Evolutionary conservation across 2,888 invertebrate genomes (phyloP).

Genomic region (Melanophora roralis): DNA sequence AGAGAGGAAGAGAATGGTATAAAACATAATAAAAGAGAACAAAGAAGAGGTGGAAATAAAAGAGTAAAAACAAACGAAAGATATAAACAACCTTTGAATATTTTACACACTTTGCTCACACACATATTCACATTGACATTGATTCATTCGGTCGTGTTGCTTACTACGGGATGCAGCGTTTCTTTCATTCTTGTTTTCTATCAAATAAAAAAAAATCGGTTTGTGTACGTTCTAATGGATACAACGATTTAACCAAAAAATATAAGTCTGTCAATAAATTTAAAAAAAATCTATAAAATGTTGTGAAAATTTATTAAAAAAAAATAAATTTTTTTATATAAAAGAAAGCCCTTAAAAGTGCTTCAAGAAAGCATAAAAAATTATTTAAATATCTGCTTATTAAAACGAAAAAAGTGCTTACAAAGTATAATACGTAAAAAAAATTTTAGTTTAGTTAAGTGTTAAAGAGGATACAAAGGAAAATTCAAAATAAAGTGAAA

Average conservation of each 20-base stretch:
- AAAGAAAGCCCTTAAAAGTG: conserved; percentile 6
- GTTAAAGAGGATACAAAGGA: background rate
- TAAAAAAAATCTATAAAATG: conserved; percentile 1
- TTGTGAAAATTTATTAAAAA: background rate
- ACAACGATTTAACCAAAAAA: background rate
- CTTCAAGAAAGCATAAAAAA: background rate
- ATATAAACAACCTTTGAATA: conserved; percentile 7
- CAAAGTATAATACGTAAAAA: background rate
- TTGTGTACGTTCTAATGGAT: background rate
- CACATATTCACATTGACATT: conserved; percentile 32
- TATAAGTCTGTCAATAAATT: background rate
- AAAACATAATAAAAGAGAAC: background rate
- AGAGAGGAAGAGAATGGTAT: background rate
- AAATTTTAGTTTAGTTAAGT: background rate
- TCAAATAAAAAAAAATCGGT: background rate
- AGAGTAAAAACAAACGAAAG: conserved; percentile 2
- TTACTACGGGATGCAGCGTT: conserved; percentile 15
- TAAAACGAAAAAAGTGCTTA: background rate
- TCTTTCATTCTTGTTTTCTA: background rate
- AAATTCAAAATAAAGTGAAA: background rate
- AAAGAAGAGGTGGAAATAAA: background rate
- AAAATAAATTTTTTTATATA: background rate
- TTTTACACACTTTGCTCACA: conserved; percentile 28
- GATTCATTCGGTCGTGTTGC: conserved; percentile 9
- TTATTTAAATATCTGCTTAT: background rate